These are phyloP conservation scores for Euthynnus affinis DNA, from an alignment of 2,797 vertebrate species.

Conservation along the genomic window DNA sequence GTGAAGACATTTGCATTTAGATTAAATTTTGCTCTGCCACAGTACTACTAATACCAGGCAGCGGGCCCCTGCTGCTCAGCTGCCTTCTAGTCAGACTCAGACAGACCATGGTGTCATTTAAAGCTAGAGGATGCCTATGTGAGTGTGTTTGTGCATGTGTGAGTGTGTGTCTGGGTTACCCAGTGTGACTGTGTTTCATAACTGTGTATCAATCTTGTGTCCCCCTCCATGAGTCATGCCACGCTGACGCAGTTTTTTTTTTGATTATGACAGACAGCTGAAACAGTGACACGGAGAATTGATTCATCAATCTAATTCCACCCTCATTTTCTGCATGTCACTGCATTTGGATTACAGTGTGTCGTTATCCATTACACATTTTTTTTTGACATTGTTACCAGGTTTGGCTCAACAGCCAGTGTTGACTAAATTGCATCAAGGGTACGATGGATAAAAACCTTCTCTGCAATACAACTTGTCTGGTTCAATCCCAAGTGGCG, in stretches of 20 bases:
- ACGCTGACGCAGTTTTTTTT: constrained; percentile 9
- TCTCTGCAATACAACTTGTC: background rate
- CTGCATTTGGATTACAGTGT: background rate
- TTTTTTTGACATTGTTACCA: background rate
- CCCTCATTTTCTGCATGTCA: background rate
- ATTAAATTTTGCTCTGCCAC: constrained; percentile 71
- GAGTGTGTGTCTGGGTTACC: constrained; percentile 2
- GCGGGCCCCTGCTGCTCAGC: constrained; percentile 36
- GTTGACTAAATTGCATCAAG: background rate
- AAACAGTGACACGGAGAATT: constrained; percentile 23
- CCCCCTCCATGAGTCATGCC: constrained; percentile 39
- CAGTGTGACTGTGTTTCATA: constrained; percentile 29
- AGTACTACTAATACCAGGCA: constrained; percentile 50
- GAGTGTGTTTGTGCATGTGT: constrained; percentile 16
- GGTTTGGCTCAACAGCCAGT: background rate
- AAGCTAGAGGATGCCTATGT: constrained; percentile 14
- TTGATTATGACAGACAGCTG: constrained; percentile 26
- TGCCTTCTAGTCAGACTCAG: constrained; percentile 54
- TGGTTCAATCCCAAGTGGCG: background rate
- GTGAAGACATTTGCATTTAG: constrained; percentile 82
- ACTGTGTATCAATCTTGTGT: constrained; percentile 30
- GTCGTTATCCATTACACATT: background rate
- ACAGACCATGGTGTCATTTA: constrained; percentile 45
- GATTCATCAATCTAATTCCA: constrained; percentile 14
- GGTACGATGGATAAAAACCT: background rate